A percentile compares a stretch with the other conserved stretches of the same genome.
These are phyloP conservation scores for Lateolabrax maculatus DNA, from an alignment of 2,797 vertebrate species.

Conservation along the genomic window DNA sequence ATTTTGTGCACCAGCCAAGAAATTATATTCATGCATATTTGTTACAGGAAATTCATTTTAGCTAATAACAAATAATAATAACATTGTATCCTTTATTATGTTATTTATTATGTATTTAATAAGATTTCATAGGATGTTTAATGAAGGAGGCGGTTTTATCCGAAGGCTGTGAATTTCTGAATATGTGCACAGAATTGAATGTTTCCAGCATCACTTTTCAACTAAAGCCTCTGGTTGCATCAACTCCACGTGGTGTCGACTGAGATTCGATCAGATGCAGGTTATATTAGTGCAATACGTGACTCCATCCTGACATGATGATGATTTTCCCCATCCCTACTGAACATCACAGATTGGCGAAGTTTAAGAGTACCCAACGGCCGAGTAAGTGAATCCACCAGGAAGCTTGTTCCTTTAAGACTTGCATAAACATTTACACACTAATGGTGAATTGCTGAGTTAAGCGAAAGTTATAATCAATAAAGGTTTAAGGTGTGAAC, in stretches of 20 bases:
- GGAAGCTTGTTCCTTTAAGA: constrained; percentile 6
- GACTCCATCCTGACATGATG: neutral
- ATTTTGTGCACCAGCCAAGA: neutral
- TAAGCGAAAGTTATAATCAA: constrained; percentile 13
- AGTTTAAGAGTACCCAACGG: neutral
- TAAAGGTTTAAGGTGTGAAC: constrained; percentile 25
- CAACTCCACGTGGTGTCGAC: neutral
- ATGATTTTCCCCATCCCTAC: neutral
- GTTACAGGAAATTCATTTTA: neutral
- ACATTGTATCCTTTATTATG: neutral
- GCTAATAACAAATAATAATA: neutral
- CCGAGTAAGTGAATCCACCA: neutral
- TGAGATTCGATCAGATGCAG: neutral
- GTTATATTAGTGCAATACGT: neutral
- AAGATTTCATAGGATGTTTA: neutral
- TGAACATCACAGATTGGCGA: neutral
- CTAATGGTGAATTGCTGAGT: neutral
- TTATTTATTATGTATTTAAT: neutral
- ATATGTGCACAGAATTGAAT: neutral
- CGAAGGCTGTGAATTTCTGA: neutral
- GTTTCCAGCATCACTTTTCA: neutral
- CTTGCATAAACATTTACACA: constrained; percentile 7
- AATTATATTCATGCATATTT: neutral
- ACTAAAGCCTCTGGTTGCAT: neutral
- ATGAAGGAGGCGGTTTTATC: neutral